These are phyloP conservation scores for Euwallacea similis DNA, from an alignment of 1,140 invertebrate species.

Conservation along the genomic window DNA sequence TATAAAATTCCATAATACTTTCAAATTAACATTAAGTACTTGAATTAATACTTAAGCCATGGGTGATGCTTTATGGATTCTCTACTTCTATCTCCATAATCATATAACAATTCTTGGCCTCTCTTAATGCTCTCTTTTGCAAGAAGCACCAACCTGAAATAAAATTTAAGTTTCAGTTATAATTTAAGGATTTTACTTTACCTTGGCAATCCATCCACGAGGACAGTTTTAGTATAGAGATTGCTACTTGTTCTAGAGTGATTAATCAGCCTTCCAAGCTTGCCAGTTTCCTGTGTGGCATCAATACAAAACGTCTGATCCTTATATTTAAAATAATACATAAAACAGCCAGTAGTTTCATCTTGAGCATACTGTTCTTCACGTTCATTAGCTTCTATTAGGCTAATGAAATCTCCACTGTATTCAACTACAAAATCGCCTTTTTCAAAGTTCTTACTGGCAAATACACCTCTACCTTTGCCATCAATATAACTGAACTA, in stretches of 20 bases:
- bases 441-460: constrained; percentile 74
- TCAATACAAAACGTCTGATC: constrained; percentile 95
- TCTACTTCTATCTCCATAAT: constrained; percentile 95
- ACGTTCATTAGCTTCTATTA: constrained; percentile 77
- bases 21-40: too few relatives aligned
- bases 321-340: constrained; percentile 97
- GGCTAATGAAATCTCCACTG: constrained; percentile 87
- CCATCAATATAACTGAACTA: constrained; percentile 60
- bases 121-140: constrained; percentile 84
- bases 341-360: constrained; percentile 92
- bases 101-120: constrained; percentile 93
- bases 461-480: constrained; percentile 78
- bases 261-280: constrained; percentile 92
- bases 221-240: constrained; percentile 83
- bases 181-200: neutral
- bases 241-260: constrained; percentile 89
- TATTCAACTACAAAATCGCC: constrained; percentile 98
- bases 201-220: constrained; percentile 70
- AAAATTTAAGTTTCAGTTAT: neutral
- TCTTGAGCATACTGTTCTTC: constrained; percentile 86
- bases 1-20: too few relatives aligned
- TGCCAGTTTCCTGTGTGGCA: constrained; percentile 88
- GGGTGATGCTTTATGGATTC: constrained; percentile 88
- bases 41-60: constrained; percentile 81
- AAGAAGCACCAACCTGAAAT: constrained; percentile 77